Evolutionary conservation across 2,113 vertebrate genomes (phyloP).

Genomic region (Malurus melanocephalus): DNA sequence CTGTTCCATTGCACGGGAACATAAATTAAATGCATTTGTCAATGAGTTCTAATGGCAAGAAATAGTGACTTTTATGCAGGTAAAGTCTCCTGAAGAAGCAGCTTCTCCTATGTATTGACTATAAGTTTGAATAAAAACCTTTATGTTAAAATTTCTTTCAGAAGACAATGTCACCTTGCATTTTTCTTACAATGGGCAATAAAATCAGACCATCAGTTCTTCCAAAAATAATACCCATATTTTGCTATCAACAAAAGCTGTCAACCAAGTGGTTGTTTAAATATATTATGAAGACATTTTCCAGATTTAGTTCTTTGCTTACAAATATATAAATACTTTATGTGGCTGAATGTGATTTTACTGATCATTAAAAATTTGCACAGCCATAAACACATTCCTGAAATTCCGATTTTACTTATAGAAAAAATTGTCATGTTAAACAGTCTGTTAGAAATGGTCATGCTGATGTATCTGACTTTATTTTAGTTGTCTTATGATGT

Average conservation of each 20-base stretch:
- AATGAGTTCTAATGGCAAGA: neutral
- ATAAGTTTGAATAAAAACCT: neutral
- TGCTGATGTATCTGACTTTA: constrained; percentile 25
- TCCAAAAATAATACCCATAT: neutral
- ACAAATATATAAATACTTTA: neutral
- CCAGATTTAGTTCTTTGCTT: neutral
- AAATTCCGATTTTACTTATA: neutral
- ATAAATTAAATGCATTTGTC: constrained; percentile 41
- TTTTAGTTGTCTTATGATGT: neutral
- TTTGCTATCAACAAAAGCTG: neutral
- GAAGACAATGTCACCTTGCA: neutral
- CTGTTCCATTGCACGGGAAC: constrained; percentile 1
- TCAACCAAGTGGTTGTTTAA: neutral
- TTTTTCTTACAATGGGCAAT: neutral
- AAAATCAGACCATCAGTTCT: neutral
- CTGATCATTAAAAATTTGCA: neutral
- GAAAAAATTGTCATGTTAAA: neutral
- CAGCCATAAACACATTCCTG: neutral
- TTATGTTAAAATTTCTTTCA: neutral
- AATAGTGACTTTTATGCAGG: neutral
- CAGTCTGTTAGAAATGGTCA: neutral
- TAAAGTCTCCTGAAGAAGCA: neutral
- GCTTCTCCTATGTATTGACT: neutral
- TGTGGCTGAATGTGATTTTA: neutral
- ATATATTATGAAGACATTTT: neutral